These are phyloP conservation scores for Tetranychus truncatus DNA, from an alignment of 2,888 invertebrate species.

Conservation along the genomic window DNA sequence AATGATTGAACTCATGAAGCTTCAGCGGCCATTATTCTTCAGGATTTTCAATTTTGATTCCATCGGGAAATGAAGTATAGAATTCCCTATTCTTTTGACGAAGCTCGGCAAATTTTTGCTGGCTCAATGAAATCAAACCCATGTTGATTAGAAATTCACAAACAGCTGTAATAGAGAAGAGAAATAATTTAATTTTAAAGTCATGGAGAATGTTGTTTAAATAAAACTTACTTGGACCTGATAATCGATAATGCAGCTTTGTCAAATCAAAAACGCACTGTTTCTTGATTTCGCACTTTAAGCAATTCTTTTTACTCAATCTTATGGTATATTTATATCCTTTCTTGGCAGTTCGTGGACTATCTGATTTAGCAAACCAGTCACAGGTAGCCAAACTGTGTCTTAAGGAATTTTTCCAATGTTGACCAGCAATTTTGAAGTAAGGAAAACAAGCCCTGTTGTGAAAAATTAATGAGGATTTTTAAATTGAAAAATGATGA, in stretches of 20 bases:
- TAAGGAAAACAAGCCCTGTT: background rate
- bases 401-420: constrained; percentile 4
- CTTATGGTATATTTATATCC: background rate
- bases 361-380: background rate
- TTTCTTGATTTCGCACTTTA: constrained; percentile 1
- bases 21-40: too few relatives aligned
- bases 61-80: too few relatives aligned
- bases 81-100: background rate
- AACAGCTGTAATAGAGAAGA: background rate
- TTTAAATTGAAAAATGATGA: background rate
- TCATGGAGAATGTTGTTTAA: too few relatives aligned
- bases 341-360: background rate
- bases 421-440: background rate
- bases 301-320: background rate
- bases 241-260: background rate
- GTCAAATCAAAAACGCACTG: background rate
- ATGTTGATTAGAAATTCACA: background rate
- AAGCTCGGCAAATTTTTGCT: background rate
- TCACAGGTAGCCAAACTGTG: constrained; percentile 6
- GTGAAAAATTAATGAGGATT: background rate
- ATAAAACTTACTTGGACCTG: background rate
- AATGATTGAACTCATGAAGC: too few relatives aligned
- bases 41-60: too few relatives aligned
- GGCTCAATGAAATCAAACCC: background rate
- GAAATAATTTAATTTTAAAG: background rate